Base-by-base conservation (phyloP, 2,113 vertebrate species). In the Orycteropus afer region DNA sequence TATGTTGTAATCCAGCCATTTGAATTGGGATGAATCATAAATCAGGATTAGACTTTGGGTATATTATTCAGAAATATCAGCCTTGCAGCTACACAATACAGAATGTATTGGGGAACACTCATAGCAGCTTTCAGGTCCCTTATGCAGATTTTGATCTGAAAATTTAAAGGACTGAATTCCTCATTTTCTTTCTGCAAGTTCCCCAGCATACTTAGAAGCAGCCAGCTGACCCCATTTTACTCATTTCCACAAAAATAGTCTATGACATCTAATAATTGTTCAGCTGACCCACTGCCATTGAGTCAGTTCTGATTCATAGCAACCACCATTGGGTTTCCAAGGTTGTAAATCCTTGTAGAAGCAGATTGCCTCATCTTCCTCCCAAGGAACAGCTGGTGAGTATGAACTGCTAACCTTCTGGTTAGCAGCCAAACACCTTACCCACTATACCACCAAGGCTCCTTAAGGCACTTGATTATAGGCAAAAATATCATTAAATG, bases 401-500 rank as follows among this genome's bases (percentile, higher is more conserved):
- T n/a, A n/a, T n/a, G n/a, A n/a, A n/a, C n/a, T n/a, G n/a, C n/a
- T n/a, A n/a, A n/a, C n/a, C n/a, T n/a, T n/a, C n/a, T n/a, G n/a
- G n/a, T n/a, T n/a, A n/a, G n/a, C n/a, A n/a, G n/a, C n/a, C n/a
- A n/a, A n/a, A n/a, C n/a, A n/a, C n/a, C n/a, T n/a, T n/a, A n/a
- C n/a, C n/a, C n/a, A n/a, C n/a, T n/a, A n/a, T n/a, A n/a, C n/a
- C n/a, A n/a, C n/a, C n/a, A n/a, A n/a, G n/a, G n/a, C n/a, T n/a
- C n/a, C n/a, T n/a, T n/a, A n/a, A 45, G 32, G 49, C 7, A 32
- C 42, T 77, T 47, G 10, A 53, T 61, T 82, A 61, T 37, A 93
- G 29, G 69, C 37, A 59, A 61, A 93, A 90, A 80, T 42, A 69
- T 45, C 86, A 55, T 55, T 94, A 84, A 84, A 84, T 47, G 53